These are phyloP conservation scores for Hystrix brachyura DNA, from an alignment of 2,113 vertebrate species.

Conservation along the genomic window DNA sequence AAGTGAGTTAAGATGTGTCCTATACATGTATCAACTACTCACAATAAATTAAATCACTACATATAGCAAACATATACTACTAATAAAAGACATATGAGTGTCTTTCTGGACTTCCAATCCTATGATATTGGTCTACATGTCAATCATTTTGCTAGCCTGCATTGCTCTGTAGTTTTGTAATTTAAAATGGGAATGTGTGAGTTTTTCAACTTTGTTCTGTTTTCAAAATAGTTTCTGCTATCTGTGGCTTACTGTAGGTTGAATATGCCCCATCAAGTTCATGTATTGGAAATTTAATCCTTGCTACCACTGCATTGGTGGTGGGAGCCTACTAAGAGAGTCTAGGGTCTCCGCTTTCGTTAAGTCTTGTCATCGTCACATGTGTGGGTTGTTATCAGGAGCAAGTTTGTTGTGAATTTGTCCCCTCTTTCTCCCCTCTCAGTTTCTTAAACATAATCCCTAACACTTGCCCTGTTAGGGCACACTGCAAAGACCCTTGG, in stretches of 20 bases:
- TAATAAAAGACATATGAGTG: background rate
- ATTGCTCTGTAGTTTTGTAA: background rate
- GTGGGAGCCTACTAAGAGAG: background rate
- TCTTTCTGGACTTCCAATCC: background rate
- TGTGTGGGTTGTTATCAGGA: background rate
- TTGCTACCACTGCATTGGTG: too few species aligned
- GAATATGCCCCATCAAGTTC: too few species aligned
- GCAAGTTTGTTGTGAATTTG: too few species aligned
- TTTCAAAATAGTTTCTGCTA: background rate
- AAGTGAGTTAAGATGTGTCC: background rate
- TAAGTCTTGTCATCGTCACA: background rate
- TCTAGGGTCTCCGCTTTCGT: background rate
- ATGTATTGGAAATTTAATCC: too few species aligned
- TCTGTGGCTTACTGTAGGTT: background rate
- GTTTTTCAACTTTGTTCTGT: background rate
- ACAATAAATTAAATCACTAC: background rate
- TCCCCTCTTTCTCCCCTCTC: background rate
- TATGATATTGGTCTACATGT: background rate
- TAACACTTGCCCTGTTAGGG: accelerated
- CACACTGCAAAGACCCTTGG: background rate
- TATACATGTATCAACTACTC: background rate
- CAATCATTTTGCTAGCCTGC: background rate
- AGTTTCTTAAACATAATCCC: background rate
- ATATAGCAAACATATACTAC: background rate
- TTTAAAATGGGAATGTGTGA: background rate